Evolutionary conservation across 1,140 invertebrate species (phyloP), one percentile per base, ranked within the genome.

Genomic region (Trinorchestia longiramus): DNA sequence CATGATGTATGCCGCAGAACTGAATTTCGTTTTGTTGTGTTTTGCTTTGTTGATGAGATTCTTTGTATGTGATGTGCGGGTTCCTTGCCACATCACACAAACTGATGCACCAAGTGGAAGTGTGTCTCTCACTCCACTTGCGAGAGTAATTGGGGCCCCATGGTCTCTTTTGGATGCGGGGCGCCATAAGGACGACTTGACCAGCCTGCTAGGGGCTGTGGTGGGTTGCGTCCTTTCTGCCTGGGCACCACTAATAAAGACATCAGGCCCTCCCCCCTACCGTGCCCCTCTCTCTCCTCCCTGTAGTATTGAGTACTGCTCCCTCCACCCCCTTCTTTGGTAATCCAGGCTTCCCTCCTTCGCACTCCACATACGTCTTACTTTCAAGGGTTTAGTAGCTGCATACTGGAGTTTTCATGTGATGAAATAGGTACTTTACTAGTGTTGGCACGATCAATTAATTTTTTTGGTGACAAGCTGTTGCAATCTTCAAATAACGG

Each of bases 251-350:
- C 92, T 94, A 94, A 94, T 94, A 94, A 47, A 94, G 92, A 94
- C 62, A 95, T 95, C 95, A 95, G 42, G 42, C 87, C n/a, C 95
- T 44, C 57, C 53, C 57, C n/a, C 44, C 87, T 40, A 15, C n/a
- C 53, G 47, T 4, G 17, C 41, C 62, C 77, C 23, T 43, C 53
- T 77, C 28, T 28, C 28, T 77, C 36, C 28, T 77, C 62, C 62
- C 28, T 77, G 15, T 28, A 77, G 62, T 36, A 77, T 77, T 77
- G n/a, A 28, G 88, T 90, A 42, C 88, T 90, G 41, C 87, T n/a
- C 87, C 62, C 47, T 53, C 47, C 6, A 42, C 43, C n/a, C 28
- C 28, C 88, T 43, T 15, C 41, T 90, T 43, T 42, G 23, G n/a
- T 15, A 41, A 4, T 36, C 8, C 11, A 40, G 8, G 40, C 87